phyloP scores from a whole-genome alignment of 1,140 invertebrate genomes.

The Drosophila suzukii region DNA sequence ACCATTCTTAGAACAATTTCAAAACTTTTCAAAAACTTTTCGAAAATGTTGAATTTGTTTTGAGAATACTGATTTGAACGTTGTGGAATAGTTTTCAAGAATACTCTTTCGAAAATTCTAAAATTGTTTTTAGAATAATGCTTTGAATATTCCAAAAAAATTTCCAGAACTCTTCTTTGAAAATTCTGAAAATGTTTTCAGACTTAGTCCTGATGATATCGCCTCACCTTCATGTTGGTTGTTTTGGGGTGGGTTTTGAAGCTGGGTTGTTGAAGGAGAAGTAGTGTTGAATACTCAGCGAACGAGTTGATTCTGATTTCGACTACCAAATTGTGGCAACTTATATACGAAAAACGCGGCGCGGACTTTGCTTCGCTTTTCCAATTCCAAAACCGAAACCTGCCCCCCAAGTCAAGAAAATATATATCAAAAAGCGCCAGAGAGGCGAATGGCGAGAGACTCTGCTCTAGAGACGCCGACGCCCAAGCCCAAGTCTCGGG shows the following conservation, averaged over 20 bases:
- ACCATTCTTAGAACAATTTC: background rate
- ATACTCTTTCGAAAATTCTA: background rate
- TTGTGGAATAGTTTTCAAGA: background rate
- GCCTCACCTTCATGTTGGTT: slow-evolving; percentile 83
- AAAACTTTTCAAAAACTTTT: background rate
- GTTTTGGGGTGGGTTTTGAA: slow-evolving; percentile 54
- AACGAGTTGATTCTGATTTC: slow-evolving; percentile 84
- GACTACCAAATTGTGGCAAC: slow-evolving; percentile 82
- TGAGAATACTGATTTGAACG: too few relatives aligned
- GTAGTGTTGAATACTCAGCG: slow-evolving; percentile 81
- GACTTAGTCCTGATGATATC: background rate
- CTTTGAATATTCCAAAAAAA: background rate
- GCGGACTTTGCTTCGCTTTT: slow-evolving; percentile 56
- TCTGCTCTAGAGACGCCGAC: slow-evolving; percentile 54
- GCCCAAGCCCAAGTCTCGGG: slow-evolving; percentile 55
- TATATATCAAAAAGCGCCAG: slow-evolving; percentile 56
- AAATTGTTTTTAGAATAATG: background rate
- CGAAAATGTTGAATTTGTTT: background rate
- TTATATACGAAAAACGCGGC: slow-evolving; percentile 78
- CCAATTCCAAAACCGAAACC: slow-evolving; percentile 52
- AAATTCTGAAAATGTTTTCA: background rate
- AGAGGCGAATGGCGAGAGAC: slow-evolving; percentile 32
- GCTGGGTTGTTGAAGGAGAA: slow-evolving; percentile 65
- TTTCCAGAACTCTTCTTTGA: background rate
- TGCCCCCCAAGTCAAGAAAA: slow-evolving; percentile 68